These are phyloP conservation scores for Melanotaenia trifasciata DNA, from an alignment of 2,797 vertebrate genomes.

Conservation along the genomic window DNA sequence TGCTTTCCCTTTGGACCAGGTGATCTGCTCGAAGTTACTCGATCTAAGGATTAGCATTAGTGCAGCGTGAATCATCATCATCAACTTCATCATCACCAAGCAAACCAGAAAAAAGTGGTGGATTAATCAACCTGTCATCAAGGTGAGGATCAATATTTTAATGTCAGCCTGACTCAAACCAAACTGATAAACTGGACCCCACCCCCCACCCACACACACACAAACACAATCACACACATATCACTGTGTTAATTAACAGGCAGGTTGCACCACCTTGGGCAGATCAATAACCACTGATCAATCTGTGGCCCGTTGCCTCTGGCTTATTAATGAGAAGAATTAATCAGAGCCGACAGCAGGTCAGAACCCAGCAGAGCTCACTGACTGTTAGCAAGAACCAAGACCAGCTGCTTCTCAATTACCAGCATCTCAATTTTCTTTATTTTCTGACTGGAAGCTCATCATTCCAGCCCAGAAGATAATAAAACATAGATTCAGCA, in stretches of 20 bases:
- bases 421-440: not conserved
- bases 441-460: not conserved
- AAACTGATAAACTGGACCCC: not conserved
- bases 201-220: too few species aligned
- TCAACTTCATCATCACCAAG: slow-evolving; percentile 14
- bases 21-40: slow-evolving; percentile 41
- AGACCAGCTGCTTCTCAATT: not conserved
- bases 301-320: slow-evolving; percentile 51
- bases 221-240: not conserved
- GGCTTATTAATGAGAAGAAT: slow-evolving; percentile 71
- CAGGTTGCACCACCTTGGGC: slow-evolving; percentile 54
- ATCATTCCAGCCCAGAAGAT: not conserved
- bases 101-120: slow-evolving; percentile 22
- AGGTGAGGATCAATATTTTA: slow-evolving; percentile 58
- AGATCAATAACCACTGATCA: slow-evolving; percentile 78
- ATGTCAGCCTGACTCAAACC: not conserved
- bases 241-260: slow-evolving; percentile 69
- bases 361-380: slow-evolving; percentile 30
- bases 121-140: slow-evolving; percentile 35
- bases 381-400: slow-evolving; percentile 9
- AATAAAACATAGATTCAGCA: slow-evolving; percentile 6
- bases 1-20: slow-evolving; percentile 34
- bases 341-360: slow-evolving; percentile 58
- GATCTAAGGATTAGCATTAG: slow-evolving; percentile 37
- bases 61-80: slow-evolving; percentile 39